Base-by-base conservation (phyloP, 2,113 vertebrate genomes). In the Tychaedon coryphoeus region DNA sequence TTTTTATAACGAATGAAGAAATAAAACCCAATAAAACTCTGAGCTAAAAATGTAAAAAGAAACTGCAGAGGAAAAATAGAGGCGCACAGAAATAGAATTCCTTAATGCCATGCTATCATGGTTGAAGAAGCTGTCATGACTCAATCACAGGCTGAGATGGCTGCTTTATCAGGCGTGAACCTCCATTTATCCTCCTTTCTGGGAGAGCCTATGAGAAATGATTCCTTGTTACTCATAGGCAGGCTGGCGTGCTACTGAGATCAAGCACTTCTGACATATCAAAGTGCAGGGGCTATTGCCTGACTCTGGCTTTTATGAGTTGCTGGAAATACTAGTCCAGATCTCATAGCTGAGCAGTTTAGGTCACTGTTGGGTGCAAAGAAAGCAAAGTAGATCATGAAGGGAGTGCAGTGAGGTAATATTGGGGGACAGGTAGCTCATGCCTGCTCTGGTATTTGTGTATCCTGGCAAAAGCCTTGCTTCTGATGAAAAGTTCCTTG, bases 121-220 rank as follows among this genome's bases (percentile, higher is more conserved):
- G 91, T 82, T 93, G 93, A 95, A 88, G 81, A 58, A 76, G 56
- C 54, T 0, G 5, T 95, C 87, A 82, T 79, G 87, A 88, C 81
- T 96, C 87, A 78, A 73, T 96, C 89, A 90, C 66, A 87, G 91
- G 61, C 94, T 82, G 91, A 92, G 81, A 47, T 85, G 87, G 81
- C 66, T 73, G 91, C 93, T 95, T 95, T 86, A 88, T 96, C 90
- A 82, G 90, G 77, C 9, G 1, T 87, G 84, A 95, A 85, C 81
- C 84, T 95, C 90, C 78, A 94, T 87, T 95, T 96, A 88, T 93
- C 62, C 62, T 88, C 64, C 51, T 73, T 90, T 86, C 64, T 66
- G 58, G 70, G 78, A 23, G 79, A 77, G 54, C 53, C 2, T 69
- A 76, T 85, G 87, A 96, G 91, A 91, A 95, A 96, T 82, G 53